Evolutionary conservation across 92 coral and sea anemone species (phyloP).

Genomic region (Bergia puertoricense): DNA sequence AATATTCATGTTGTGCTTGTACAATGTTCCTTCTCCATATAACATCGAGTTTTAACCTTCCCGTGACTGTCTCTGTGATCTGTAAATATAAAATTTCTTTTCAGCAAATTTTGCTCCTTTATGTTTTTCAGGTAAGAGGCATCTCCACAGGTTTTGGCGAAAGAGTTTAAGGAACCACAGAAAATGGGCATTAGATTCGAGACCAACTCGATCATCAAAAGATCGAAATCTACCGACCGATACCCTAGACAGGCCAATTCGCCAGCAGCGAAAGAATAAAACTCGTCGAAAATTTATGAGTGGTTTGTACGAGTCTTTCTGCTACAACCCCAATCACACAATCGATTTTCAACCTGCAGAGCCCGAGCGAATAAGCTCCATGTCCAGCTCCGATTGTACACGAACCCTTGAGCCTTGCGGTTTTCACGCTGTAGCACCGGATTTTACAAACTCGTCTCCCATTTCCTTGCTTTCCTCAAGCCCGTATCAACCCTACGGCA

Average conservation of each 20-base stretch:
- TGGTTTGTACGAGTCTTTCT: slow-evolving; percentile 83
- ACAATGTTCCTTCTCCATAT: neutral
- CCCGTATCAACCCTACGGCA: slow-evolving; percentile 39
- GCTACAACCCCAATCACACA: slow-evolving; percentile 74
- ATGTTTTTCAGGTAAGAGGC: slow-evolving; percentile 53
- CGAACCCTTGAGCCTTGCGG: slow-evolving; percentile 23
- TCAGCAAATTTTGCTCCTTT: slow-evolving; percentile 18
- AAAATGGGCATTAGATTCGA: slow-evolving; percentile 55
- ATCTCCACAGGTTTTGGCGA: slow-evolving; percentile 72
- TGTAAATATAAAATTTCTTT: neutral
- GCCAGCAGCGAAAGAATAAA: slow-evolving; percentile 60
- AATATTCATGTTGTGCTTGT: slow-evolving; percentile 58
- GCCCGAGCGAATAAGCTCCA: slow-evolving; percentile 37
- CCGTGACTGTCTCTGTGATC: neutral
- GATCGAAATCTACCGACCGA: slow-evolving; percentile 35
- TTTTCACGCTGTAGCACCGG: slow-evolving; percentile 17
- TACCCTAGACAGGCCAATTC: slow-evolving; percentile 49
- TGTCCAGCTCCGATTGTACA: neutral
- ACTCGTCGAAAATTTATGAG: slow-evolving; percentile 76
- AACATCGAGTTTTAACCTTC: neutral
- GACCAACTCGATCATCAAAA: neutral
- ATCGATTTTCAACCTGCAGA: slow-evolving; percentile 66
- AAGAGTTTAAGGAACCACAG: slow-evolving; percentile 51
- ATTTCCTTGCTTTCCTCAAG: slow-evolving; percentile 30
- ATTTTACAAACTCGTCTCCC: slow-evolving; percentile 25